Evolutionary conservation across 2,113 vertebrate species (phyloP), one percentile per base, ranked within the genome.

Genomic region (Castor canadensis): DNA sequence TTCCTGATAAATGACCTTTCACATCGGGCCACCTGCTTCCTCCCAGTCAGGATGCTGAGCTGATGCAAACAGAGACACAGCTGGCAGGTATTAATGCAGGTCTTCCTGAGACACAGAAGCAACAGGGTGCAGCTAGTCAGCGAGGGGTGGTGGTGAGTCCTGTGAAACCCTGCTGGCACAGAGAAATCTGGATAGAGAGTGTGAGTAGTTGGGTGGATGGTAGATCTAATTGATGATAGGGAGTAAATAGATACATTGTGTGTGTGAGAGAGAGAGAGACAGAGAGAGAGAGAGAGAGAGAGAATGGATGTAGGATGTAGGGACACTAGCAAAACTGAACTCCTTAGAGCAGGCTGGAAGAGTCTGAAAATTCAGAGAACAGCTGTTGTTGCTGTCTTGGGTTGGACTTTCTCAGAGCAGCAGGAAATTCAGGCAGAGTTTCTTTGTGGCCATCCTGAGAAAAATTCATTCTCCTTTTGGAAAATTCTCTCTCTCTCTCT

Each of bases 1-100:
- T 71, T 93, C 73, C n/a, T 76, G 56, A 95, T 69, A 89, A 92
- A 96, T 9, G 66, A 64, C 83, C 75, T 96, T 87, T 88, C 64
- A 62, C 69, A 76, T 26, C 9, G 5, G 80, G 47, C 72, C 73
- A 95, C 82, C 93, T 95, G 96, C 80, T 92, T 91, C 87, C 79
- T 69, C 2, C 58, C 35, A 81, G 15, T 47, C 38, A 28, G 88
- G 49, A 26, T 1, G 43, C 40, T 20, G 12, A 30, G 40, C 62
- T 28, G 49, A 54, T 56, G 43, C n/a, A 15, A 47, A 80, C 12
- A 5, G 38, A 71, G 45, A 30, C 17, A 4, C 20, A 32, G n/a
- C 2, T 3, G 9, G 16, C 0, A 3, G 19, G 3, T 3, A 0
- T n/a, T 26, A 43, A 47, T 19, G 26, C 38, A 3, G 11, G 19